Evolutionary conservation across 2,888 invertebrate species (phyloP).

Genomic region (Altica lythri): DNA sequence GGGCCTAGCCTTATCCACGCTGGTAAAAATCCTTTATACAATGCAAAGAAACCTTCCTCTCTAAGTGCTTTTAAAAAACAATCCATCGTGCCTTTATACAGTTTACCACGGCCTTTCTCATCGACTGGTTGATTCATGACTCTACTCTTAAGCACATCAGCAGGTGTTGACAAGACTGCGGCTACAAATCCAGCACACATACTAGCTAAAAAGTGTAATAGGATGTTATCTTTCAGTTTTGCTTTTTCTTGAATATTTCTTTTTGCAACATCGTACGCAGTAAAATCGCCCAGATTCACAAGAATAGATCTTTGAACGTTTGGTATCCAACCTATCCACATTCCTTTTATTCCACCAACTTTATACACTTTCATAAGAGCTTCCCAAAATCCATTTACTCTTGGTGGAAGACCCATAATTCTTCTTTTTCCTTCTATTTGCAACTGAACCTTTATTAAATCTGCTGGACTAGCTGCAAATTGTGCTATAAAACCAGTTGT

Average conservation of each 20-base stretch:
- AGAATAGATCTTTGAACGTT: slow-evolving; percentile 83
- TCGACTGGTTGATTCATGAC: slow-evolving; percentile 92
- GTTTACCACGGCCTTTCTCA: slow-evolving; percentile 64
- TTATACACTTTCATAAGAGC: slow-evolving; percentile 75
- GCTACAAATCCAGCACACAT: slow-evolving; percentile 83
- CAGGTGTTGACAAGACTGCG: slow-evolving; percentile 86
- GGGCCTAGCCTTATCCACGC: slow-evolving; percentile 93
- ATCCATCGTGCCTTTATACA: slow-evolving; percentile 85
- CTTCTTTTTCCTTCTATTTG: slow-evolving; percentile 89
- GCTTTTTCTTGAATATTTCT: slow-evolving; percentile 70
- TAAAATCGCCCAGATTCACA: slow-evolving; percentile 82
- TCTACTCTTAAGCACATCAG: slow-evolving; percentile 90
- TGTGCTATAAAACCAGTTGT: slow-evolving; percentile 87
- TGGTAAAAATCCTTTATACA: slow-evolving; percentile 93
- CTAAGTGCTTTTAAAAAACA: slow-evolving; percentile 83
- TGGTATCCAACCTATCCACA: slow-evolving; percentile 86
- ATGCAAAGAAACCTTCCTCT: slow-evolving; percentile 81
- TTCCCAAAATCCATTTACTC: slow-evolving; percentile 76
- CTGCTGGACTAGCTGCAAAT: slow-evolving; percentile 87
- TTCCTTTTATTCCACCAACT: slow-evolving; percentile 76
- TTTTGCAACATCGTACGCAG: slow-evolving; percentile 87
- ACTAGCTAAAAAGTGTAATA: slow-evolving; percentile 77
- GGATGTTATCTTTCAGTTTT: slow-evolving; percentile 69
- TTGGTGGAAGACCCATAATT: slow-evolving; percentile 78
- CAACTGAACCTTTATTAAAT: slow-evolving; percentile 92